Evolutionary conservation across 2,113 vertebrate genomes (phyloP).

Genomic region (Pedetes capensis): DNA sequence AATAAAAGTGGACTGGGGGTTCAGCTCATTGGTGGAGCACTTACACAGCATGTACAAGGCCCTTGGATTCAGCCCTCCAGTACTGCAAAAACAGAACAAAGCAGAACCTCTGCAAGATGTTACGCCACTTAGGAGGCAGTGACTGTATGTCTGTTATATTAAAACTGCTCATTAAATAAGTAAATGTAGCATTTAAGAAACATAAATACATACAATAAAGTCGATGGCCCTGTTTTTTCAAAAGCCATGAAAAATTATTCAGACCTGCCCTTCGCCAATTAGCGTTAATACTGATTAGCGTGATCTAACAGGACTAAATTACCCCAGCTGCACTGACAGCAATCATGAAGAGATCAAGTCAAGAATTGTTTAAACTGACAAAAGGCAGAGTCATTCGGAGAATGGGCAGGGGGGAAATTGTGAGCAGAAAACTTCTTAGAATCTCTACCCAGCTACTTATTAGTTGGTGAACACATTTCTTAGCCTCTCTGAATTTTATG

Average conservation of each 20-base stretch:
- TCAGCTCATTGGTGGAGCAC: too few species aligned
- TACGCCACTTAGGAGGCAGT: background rate
- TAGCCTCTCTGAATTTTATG: background rate
- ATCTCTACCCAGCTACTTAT: background rate
- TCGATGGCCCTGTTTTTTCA: background rate
- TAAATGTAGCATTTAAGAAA: background rate
- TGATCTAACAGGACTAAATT: conserved; percentile 14
- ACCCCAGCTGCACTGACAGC: conserved; percentile 19
- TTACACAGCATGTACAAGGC: too few species aligned
- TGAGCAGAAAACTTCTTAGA: background rate
- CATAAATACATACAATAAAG: background rate
- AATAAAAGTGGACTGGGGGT: too few species aligned
- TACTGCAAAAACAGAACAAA: too few species aligned
- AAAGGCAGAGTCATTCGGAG: background rate
- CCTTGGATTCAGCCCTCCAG: too few species aligned
- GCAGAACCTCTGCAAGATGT: background rate
- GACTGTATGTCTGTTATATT: background rate
- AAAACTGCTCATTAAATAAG: background rate
- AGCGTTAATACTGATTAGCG: background rate
- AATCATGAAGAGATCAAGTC: background rate
- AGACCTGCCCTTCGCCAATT: background rate
- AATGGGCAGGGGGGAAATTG: background rate
- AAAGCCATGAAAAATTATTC: conserved; percentile 17
- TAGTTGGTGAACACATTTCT: background rate
- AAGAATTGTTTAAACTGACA: conserved; percentile 34